Evolutionary conservation across 2,888 invertebrate species (phyloP), one percentile per base, ranked within the genome.

Genomic region (Rhaphigaster nebulosa): DNA sequence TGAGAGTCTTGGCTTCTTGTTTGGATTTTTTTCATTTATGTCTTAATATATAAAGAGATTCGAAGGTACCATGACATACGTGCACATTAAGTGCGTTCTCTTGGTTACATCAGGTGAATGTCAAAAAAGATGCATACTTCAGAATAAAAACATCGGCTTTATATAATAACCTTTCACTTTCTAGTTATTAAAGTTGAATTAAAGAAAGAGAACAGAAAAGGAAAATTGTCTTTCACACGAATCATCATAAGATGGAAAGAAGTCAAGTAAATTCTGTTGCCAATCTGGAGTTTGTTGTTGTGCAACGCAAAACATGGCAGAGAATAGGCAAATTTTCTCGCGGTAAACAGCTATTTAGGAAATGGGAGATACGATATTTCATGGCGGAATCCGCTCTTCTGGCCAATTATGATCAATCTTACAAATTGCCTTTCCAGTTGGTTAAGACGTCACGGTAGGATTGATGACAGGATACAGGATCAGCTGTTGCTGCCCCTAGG

Each of bases 391-490:
- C 38, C 70, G 38, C 20, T 29, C 34, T 38, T 23, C 8, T 38
- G 70, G 70, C 38, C 70, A 76, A 76, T 76, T 76, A 76, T 76
- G 70, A 76, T 76, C 70, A 76, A 76, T 76, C 70, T 76, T 76
- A 20, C 70, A 76, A 76, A 76, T 76, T 76, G 70, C 70, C 70
- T 76, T 38, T 38, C 70, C 70, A 76, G 70, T 76, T 76, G 70
- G 70, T 76, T 76, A 29, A 76, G 70, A 76, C 34, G 70, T 76
- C 70, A 76, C 8, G 18, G 1, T 38, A 76, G 23, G 70, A 76
- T 76, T 76, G 70, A 76, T 76, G 70, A 34, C 70, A 38, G 70
- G 70, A 76, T 38, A 6, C 34, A 1, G 38, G 70, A 76, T 76
- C 70, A 20, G 70, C 70, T 76, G 70, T 76, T 76, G 20, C 70